Conservation (phyloP, 2,888 invertebrate species). For the Meteorus cinctellus region DNA sequence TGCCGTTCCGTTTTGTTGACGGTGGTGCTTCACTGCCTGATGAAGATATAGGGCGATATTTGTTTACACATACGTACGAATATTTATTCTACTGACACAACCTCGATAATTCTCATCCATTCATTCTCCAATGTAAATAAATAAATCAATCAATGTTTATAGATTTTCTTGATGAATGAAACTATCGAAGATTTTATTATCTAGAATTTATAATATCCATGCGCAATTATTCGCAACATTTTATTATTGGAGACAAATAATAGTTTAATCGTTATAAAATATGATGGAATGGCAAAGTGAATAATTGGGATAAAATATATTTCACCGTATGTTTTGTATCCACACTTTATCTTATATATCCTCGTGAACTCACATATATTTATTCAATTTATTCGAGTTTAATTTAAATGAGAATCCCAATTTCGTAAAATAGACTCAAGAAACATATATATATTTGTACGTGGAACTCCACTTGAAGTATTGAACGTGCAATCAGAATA, state of each 20-base stretch:
- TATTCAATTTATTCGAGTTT: not conserved
- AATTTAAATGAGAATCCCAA: not conserved
- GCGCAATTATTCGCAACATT: not conserved
- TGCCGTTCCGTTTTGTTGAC: constrained; percentile 38
- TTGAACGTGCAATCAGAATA: not conserved
- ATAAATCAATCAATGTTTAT: not conserved
- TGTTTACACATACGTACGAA: not conserved
- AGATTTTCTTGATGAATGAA: not conserved
- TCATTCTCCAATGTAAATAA: not conserved
- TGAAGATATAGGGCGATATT: not conserved
- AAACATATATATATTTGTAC: too few relatives aligned
- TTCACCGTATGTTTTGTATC: too few relatives aligned
- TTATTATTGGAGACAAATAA: too few relatives aligned
- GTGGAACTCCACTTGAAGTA: not conserved
- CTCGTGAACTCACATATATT: too few relatives aligned
- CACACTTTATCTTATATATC: too few relatives aligned
- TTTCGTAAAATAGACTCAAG: not conserved
- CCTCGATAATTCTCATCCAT: too few relatives aligned
- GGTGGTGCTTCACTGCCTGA: constrained; percentile 12
- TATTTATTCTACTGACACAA: not conserved
- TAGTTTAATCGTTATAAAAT: not conserved
- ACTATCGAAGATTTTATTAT: not conserved
- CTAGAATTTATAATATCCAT: not conserved
- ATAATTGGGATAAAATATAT: too few relatives aligned
- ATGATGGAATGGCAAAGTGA: not conserved